Percentiles rank a stretch among this genome's conserved stretches.
Conservation (phyloP, 1,140 invertebrate species). For the Drosophila carrolli region DNA sequence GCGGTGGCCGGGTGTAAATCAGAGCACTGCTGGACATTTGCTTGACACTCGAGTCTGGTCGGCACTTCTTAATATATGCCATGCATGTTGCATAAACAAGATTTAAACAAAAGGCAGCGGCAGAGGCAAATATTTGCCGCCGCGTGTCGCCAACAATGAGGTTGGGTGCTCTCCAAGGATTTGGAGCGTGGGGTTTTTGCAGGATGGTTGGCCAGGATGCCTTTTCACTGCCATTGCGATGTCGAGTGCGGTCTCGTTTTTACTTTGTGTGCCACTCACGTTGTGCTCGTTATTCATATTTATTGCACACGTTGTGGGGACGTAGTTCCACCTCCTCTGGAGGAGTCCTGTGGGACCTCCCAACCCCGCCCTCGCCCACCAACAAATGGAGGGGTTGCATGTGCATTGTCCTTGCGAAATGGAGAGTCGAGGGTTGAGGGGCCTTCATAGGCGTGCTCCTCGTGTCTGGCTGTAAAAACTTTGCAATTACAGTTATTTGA, state of each 20-base stretch:
- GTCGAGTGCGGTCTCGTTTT: constrained; percentile 46
- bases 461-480: constrained; percentile 76
- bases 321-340: constrained; percentile 10
- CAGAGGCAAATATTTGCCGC: constrained; percentile 72
- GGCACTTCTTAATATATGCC: constrained; percentile 63
- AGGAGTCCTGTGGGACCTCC: constrained; percentile 39
- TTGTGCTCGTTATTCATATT: constrained; percentile 82
- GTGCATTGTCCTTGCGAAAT: constrained; percentile 63
- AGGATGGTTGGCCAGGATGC: constrained; percentile 6
- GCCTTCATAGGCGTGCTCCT: constrained; percentile 43
- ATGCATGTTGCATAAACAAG: constrained; percentile 80
- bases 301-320: constrained; percentile 77
- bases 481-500: constrained; percentile 82
- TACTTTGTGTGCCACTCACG: constrained; percentile 81
- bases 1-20: constrained; percentile 53
- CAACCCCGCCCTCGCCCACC: background rate
- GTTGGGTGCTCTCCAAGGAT: constrained; percentile 39
- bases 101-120: constrained; percentile 68
- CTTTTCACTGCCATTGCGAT: constrained; percentile 55
- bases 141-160: constrained; percentile 66
- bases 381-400: constrained; percentile 57
- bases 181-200: constrained; percentile 1
- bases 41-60: constrained; percentile 39
- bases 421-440: background rate
- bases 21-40: constrained; percentile 53